Evolutionary conservation across 2,888 invertebrate species (phyloP).

Genomic region (Drosophila borborema): DNA sequence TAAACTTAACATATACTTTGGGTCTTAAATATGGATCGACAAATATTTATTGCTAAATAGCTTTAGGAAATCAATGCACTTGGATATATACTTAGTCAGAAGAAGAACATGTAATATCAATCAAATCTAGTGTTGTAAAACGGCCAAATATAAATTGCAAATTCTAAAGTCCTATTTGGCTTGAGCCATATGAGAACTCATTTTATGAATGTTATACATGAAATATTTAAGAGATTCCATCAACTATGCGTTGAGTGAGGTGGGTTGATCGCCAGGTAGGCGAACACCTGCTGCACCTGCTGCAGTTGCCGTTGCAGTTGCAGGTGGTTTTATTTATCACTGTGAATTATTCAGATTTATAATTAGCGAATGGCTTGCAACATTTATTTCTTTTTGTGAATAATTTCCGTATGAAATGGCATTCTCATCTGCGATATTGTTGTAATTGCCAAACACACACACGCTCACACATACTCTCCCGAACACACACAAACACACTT

Average conservation of each 20-base stretch:
- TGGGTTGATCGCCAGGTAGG: not conserved
- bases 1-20: no score
- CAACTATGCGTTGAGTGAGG: not conserved
- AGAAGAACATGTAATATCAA: no score
- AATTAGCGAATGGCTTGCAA: constrained; percentile 17
- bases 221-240: not conserved
- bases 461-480: no score
- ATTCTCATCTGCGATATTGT: constrained; percentile 1
- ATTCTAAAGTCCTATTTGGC: not conserved
- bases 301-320: not conserved
- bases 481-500: not conserved
- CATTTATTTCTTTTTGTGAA: not conserved
- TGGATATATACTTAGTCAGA: no score
- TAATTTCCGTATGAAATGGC: constrained; percentile 8
- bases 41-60: no score
- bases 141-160: not conserved
- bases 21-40: no score
- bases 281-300: constrained; percentile 2
- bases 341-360: constrained; percentile 11
- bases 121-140: not conserved
- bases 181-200: not conserved
- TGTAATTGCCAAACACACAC: constrained; percentile 20
- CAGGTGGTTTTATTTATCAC: constrained; percentile 3
- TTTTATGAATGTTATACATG: not conserved
- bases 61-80: no score